Conservation (phyloP, 2,113 vertebrate species). For the Eolophus roseicapilla region DNA sequence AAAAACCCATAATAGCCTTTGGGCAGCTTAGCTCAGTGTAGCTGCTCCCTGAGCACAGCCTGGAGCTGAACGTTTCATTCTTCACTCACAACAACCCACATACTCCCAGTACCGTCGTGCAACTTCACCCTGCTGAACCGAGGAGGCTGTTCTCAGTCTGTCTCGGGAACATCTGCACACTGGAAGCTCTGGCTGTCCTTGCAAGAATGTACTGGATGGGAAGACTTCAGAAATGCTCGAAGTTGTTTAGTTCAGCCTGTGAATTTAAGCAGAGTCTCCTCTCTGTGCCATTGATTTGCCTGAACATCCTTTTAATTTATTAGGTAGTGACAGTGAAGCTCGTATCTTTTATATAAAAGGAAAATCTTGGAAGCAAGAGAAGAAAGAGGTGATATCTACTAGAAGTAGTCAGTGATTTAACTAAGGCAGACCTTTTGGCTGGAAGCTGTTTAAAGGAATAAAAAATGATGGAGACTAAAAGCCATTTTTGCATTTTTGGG, state of each 20-base stretch:
- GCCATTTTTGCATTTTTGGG: neutral
- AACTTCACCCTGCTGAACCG: neutral
- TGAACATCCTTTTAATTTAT: neutral
- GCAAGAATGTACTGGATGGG: too few species aligned
- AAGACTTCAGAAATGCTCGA: neutral
- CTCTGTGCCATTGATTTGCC: neutral
- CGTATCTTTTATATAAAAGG: neutral
- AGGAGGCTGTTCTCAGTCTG: neutral
- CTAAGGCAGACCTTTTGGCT: neutral
- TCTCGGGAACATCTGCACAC: neutral
- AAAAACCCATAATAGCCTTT: neutral
- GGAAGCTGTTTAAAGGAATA: neutral
- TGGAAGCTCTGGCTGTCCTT: neutral
- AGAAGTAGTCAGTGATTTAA: neutral
- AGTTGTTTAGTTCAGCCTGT: neutral
- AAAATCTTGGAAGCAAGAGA: neutral
- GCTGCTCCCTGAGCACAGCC: conserved; percentile 29
- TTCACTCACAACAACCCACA: conserved; percentile 25
- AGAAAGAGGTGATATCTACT: neutral
- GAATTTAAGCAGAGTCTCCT: neutral
- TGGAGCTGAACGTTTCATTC: conserved; percentile 24
- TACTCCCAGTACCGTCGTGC: neutral
- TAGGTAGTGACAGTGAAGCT: neutral
- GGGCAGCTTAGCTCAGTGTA: conserved; percentile 6
- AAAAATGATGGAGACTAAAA: neutral